phyloP scores from a whole-genome alignment of 2,113 vertebrate genomes.

The Nibea coibor region DNA sequence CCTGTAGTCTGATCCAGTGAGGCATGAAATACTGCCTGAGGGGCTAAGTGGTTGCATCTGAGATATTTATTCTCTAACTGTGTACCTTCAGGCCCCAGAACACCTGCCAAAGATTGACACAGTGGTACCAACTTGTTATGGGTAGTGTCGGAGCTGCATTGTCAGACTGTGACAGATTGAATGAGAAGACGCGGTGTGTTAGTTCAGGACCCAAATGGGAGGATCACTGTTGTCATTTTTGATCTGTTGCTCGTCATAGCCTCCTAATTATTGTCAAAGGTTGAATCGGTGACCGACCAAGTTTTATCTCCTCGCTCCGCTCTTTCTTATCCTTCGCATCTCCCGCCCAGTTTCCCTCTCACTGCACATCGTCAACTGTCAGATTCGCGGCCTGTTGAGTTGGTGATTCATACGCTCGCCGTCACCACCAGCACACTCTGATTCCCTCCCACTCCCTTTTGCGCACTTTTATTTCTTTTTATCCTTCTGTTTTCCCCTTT shows the following conservation, averaged over 20 bases:
- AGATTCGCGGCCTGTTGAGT: constrained; percentile 47
- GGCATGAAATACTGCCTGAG: constrained; percentile 54
- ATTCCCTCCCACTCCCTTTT: constrained; percentile 61
- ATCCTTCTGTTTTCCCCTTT: constrained; percentile 46
- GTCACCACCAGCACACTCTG: constrained; percentile 45
- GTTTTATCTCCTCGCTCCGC: constrained; percentile 5
- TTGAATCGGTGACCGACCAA: constrained; percentile 48
- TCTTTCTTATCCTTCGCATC: constrained; percentile 25
- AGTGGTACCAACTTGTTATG: constrained; percentile 58
- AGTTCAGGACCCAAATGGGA: constrained; percentile 35
- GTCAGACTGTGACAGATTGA: constrained; percentile 40
- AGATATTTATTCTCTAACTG: constrained; percentile 62
- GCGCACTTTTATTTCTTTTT: constrained; percentile 54
- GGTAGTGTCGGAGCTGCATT: constrained; percentile 55
- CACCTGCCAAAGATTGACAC: constrained; percentile 67
- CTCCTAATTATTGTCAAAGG: constrained; percentile 50
- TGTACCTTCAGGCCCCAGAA: constrained; percentile 48
- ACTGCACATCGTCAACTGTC: constrained; percentile 61
- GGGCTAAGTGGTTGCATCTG: constrained; percentile 64
- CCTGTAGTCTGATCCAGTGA: constrained; percentile 37
- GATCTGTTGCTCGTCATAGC: constrained; percentile 25
- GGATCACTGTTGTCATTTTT: constrained; percentile 48
- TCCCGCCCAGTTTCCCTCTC: constrained; percentile 40
- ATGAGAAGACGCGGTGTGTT: not conserved
- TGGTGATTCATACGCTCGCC: constrained; percentile 61